Conservation (phyloP, 2,113 vertebrate species). For the Poeciliopsis occidentalis region DNA sequence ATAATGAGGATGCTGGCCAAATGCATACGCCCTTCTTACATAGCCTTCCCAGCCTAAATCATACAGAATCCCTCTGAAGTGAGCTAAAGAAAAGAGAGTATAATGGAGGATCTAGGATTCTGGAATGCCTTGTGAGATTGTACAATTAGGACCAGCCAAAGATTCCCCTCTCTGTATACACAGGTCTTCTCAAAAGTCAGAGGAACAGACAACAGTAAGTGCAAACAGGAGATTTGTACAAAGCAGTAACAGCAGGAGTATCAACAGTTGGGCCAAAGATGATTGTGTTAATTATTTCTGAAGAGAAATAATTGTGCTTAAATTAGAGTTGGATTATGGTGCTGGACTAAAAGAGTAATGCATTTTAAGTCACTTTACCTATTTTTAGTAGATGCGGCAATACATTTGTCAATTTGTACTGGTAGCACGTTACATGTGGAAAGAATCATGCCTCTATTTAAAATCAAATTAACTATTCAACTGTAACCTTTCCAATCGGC, state of each 20-base stretch:
- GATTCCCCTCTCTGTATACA: not conserved
- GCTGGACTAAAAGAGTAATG: not conserved
- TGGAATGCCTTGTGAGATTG: not conserved
- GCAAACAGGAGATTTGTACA: not conserved
- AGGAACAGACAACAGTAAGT: not conserved
- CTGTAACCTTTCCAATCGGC: not conserved
- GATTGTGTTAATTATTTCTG: not conserved
- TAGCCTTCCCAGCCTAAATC: not conserved
- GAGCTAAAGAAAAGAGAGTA: not conserved
- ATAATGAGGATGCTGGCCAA: no score
- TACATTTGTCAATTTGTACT: not conserved
- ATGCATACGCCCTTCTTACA: not conserved
- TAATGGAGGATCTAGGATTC: not conserved
- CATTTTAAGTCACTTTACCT: not conserved
- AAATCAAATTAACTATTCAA: conserved; percentile 15
- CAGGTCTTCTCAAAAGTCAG: not conserved
- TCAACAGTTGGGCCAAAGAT: not conserved
- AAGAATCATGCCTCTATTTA: not conserved
- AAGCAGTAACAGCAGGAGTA: not conserved
- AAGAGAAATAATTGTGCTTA: not conserved
- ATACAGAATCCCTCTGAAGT: not conserved
- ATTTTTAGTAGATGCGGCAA: not conserved
- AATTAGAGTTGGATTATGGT: not conserved
- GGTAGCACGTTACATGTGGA: not conserved
- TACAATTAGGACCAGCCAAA: not conserved